These are phyloP conservation scores for Drepanosiphum platanoidis DNA, from an alignment of 2,888 invertebrate genomes.

Conservation along the genomic window DNA sequence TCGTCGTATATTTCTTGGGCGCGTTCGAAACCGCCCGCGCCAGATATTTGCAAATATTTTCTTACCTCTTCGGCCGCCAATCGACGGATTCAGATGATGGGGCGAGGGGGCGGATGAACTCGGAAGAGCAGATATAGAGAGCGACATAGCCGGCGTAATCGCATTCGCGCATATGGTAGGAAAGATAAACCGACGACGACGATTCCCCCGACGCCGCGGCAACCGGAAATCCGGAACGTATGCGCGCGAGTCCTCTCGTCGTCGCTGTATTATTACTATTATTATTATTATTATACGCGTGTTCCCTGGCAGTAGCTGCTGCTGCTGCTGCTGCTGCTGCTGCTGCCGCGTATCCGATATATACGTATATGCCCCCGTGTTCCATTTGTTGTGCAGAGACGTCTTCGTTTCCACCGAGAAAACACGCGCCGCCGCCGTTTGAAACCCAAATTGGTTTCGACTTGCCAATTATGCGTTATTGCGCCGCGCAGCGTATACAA, in stretches of 20 bases:
- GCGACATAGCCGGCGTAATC: not conserved
- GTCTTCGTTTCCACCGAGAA: not conserved
- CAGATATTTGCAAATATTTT: not conserved
- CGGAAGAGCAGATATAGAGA: not conserved
- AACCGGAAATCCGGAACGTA: slow-evolving; percentile 47
- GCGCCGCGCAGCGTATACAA: not conserved
- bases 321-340: not conserved
- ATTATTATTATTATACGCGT: too few species aligned
- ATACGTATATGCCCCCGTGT: too few species aligned
- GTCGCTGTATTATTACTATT: too few species aligned
- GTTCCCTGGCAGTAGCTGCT: not conserved
- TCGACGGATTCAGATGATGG: too few species aligned
- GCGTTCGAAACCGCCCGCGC: not conserved
- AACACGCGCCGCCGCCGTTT: too few species aligned
- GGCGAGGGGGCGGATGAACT: too few species aligned
- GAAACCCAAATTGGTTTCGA: not conserved
- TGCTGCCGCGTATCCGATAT: slow-evolving; percentile 1
- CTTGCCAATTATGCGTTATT: not conserved
- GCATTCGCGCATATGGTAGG: slow-evolving; percentile 5
- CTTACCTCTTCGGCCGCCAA: not conserved
- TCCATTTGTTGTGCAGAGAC: slow-evolving; percentile 9
- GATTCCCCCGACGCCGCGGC: not conserved
- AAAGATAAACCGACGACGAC: slow-evolving; percentile 35
- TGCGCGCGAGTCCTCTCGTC: too few species aligned
- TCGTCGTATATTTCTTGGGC: too few species aligned